These are phyloP conservation scores for Plodia interpunctella DNA, from an alignment of 1,140 invertebrate species.

Conservation along the genomic window DNA sequence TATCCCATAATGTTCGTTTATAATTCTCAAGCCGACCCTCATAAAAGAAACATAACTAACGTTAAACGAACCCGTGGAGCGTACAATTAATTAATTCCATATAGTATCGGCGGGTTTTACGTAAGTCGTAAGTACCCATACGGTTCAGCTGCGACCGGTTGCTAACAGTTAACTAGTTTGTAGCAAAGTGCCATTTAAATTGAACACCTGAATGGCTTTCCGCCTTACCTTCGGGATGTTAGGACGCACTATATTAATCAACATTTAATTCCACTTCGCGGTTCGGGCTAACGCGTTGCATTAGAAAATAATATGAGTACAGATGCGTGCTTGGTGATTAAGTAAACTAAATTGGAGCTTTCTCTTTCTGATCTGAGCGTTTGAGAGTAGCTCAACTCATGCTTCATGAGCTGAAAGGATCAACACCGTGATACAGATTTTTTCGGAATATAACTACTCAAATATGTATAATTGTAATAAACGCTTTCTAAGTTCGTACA, in stretches of 20 bases:
- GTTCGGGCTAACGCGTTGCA: slow-evolving; percentile 39
- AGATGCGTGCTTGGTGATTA: neutral
- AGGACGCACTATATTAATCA: slow-evolving; percentile 67
- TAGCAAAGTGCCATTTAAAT: slow-evolving; percentile 52
- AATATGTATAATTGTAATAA: neutral
- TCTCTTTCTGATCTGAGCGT: too few species aligned
- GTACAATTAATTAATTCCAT: slow-evolving; percentile 25
- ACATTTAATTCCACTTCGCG: slow-evolving; percentile 68
- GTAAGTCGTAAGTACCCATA: slow-evolving; percentile 19
- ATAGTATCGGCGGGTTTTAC: slow-evolving; percentile 19
- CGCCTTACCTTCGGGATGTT: slow-evolving; percentile 26
- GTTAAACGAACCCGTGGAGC: slow-evolving; percentile 4
- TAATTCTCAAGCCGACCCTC: slow-evolving; percentile 3
- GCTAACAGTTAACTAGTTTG: slow-evolving; percentile 51
- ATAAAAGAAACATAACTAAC: slow-evolving; percentile 7
- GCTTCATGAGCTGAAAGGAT: too few species aligned
- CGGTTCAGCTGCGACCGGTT: slow-evolving; percentile 22
- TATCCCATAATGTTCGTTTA: slow-evolving; percentile 1
- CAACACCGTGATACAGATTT: too few species aligned
- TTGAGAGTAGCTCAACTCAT: too few species aligned
- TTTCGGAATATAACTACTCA: too few species aligned
- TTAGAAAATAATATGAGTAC: slow-evolving; percentile 3
- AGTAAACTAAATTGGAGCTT: too few species aligned
- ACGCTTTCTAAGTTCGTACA: too few species aligned
- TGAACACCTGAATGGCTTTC: slow-evolving; percentile 49